Percentiles rank a stretch among this genome's conserved stretches.
phyloP scores from a whole-genome alignment of 2,888 invertebrate genomes.

The Tachina lurida region DNA sequence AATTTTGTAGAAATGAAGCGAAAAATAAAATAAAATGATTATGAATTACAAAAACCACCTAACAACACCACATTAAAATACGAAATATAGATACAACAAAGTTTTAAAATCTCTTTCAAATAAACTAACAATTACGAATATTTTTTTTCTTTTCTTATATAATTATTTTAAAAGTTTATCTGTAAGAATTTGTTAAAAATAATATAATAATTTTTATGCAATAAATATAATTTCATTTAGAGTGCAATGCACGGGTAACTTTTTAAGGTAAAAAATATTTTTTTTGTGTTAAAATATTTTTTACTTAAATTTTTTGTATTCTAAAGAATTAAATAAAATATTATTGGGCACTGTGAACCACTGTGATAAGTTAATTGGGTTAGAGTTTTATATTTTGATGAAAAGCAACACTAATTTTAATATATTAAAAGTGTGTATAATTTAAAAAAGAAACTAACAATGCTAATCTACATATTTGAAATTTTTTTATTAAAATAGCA shows the following conservation, averaged over 20 bases:
- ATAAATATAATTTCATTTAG: neutral
- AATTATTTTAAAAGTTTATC: slow-evolving; percentile 4
- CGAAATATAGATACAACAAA: slow-evolving; percentile 14
- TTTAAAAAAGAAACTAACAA: too few species aligned
- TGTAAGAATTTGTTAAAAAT: slow-evolving; percentile 19
- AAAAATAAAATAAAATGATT: slow-evolving; percentile 12
- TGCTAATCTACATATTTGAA: too few species aligned
- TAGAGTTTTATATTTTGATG: neutral
- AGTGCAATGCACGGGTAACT: neutral
- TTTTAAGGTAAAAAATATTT: neutral
- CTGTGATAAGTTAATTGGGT: slow-evolving; percentile 10
- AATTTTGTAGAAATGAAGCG: slow-evolving; percentile 63
- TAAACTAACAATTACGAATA: neutral
- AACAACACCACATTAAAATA: slow-evolving; percentile 34
- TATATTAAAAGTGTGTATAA: too few species aligned
- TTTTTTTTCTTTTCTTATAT: neutral
- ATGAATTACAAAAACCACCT: slow-evolving; percentile 67
- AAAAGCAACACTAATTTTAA: too few species aligned
- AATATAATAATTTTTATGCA: neutral
- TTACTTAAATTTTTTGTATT: neutral
- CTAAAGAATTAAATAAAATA: neutral
- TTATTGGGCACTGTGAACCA: neutral
- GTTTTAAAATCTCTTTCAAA: neutral
- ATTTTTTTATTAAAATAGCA: too few species aligned
- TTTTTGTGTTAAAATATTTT: neutral